Percentiles rank a stretch among this genome's conserved stretches.
Evolutionary conservation across 2,888 invertebrate species (phyloP).

Genomic region (Phortica magna): DNA sequence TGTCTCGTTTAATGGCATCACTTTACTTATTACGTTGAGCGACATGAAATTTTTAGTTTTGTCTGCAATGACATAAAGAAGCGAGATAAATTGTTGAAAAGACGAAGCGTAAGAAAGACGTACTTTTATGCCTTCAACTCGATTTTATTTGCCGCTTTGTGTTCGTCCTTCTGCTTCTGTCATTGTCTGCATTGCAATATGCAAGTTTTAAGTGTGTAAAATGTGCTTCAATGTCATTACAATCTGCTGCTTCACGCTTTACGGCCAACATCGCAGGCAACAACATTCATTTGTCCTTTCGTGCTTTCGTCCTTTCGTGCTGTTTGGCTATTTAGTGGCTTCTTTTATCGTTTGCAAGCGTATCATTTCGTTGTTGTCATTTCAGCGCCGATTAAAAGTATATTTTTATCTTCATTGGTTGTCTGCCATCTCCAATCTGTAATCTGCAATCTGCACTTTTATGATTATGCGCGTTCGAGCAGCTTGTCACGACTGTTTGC

Average conservation of each 20-base stretch:
- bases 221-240: slow-evolving; percentile 73
- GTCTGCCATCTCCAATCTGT: neutral
- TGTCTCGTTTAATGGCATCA: slow-evolving; percentile 65
- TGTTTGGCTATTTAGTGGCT: neutral
- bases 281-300: neutral
- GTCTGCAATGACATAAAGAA: neutral
- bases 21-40: slow-evolving; percentile 68
- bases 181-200: too few relatives aligned
- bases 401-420: neutral
- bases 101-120: neutral
- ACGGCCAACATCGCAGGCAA: too few relatives aligned
- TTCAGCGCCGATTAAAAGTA: neutral
- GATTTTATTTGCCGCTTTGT: neutral
- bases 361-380: neutral
- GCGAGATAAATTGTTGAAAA: neutral
- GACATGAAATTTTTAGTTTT: slow-evolving; percentile 46
- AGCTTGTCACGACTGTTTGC: neutral
- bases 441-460: neutral
- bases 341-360: neutral
- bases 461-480: neutral
- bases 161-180: slow-evolving; percentile 39
- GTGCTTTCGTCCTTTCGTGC: neutral
- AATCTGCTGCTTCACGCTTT: slow-evolving; percentile 57
- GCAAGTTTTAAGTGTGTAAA: slow-evolving; percentile 44
- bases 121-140: neutral